Evolutionary conservation across 37 sponge, comb jelly and placozoan genomes (phyloP).

Genomic region (Crambe crambe): DNA sequence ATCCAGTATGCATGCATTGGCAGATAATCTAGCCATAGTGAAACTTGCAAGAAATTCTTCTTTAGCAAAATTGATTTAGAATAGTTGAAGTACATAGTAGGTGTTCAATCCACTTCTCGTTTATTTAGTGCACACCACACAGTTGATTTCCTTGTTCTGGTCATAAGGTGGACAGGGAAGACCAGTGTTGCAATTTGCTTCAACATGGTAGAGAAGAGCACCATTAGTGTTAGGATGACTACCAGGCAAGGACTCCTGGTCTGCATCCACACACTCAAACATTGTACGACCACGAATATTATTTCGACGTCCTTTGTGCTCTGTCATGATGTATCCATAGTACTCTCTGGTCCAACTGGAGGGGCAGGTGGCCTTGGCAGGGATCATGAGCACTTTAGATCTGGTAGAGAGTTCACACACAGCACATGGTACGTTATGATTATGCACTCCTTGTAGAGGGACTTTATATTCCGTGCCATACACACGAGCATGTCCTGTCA

Average conservation of each 20-base stretch:
- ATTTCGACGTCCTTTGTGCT: too few relatives aligned
- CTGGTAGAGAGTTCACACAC: constrained; percentile 36
- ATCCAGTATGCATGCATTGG: too few relatives aligned
- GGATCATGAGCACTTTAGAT: constrained; percentile 27
- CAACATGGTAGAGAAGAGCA: constrained; percentile 51
- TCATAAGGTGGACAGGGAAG: constrained; percentile 57
- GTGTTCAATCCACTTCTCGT: background rate
- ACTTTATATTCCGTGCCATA: constrained; percentile 56
- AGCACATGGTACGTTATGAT: constrained; percentile 54
- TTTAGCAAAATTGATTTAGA: too few relatives aligned
- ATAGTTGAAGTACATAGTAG: too few relatives aligned
- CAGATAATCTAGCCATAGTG: too few relatives aligned
- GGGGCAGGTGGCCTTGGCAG: constrained; percentile 43
- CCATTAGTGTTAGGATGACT: constrained; percentile 28
- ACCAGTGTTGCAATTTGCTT: constrained; percentile 33
- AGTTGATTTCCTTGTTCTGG: constrained; percentile 39
- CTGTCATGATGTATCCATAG: constrained; percentile 51
- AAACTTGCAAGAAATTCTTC: too few relatives aligned
- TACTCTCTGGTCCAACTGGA: constrained; percentile 44
- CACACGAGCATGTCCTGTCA: background rate
- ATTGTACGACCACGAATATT: constrained; percentile 3
- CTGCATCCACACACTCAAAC: constrained; percentile 45
- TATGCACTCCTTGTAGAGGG: constrained; percentile 1
- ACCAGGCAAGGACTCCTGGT: constrained; percentile 23
- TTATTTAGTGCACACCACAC: constrained; percentile 75